Evolutionary conservation across 2,113 vertebrate species (phyloP), one percentile per base, ranked within the genome.

Genomic region (Neogale vison): DNA sequence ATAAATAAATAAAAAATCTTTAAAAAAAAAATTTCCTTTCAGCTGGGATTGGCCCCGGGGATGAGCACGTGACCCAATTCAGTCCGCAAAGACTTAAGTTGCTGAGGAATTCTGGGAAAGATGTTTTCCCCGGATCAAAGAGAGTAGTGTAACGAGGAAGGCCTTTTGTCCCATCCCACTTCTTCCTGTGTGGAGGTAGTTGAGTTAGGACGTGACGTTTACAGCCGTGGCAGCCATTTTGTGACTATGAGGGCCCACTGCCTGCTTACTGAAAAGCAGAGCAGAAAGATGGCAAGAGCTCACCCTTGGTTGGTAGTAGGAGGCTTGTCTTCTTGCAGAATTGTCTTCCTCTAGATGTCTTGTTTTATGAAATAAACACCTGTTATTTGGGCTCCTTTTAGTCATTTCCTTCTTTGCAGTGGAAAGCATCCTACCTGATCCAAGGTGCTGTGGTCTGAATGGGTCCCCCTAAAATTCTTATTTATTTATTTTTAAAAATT

Each of bases 11-110:
- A n/a, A n/a, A n/a, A n/a, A n/a, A n/a, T n/a, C n/a, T n/a, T n/a
- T n/a, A n/a, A n/a, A n/a, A n/a, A n/a, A n/a, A n/a, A n/a, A 93
- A 47, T 92, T 90, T 96, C 18, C 39, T 45, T 90, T 71, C 63
- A 57, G 47, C 72, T 81, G 0, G 5, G 45, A 57, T 36, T 55
- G 55, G 39, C 34, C 55, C 18, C 39, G 42, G 57, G 47, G 47
- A 71, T 69, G 67, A 92, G 14, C 42, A 21, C 34, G 17, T 34
- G 42, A 45, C 61, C 23, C n/a, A 29, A 2, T 50, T 80, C 31
- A 18, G 14, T 84, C 3, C 20, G 3, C 12, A 39, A 36, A 87
- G 29, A 45, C 24, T 82, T 85, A 34, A 45, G 42, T 4, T 18
- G 2, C 52, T 71, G 77, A 65, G 57, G 34, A 65, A 31, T 39